These are phyloP conservation scores for Trypoxylon attenuatum DNA, from an alignment of 2,888 invertebrate genomes.

Conservation along the genomic window DNA sequence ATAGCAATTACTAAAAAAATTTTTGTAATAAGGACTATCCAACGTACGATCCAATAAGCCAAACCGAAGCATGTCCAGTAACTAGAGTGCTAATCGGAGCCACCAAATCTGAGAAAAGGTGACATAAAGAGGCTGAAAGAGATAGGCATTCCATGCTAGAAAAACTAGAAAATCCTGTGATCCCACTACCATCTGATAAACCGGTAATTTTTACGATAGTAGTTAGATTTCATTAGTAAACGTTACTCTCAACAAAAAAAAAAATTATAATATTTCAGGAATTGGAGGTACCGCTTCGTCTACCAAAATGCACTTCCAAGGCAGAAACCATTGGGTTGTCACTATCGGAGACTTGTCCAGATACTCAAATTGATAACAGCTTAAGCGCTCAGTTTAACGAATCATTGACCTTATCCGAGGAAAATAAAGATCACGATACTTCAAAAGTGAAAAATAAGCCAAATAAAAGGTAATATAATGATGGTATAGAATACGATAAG, in stretches of 20 bases:
- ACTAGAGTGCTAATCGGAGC: conserved; percentile 11
- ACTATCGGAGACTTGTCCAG: background rate
- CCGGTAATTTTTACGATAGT: background rate
- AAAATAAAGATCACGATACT: too few species aligned
- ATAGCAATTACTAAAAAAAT: background rate
- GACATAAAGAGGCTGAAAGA: conserved; percentile 19
- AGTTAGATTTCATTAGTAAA: background rate
- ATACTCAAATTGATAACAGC: background rate
- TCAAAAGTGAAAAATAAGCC: too few species aligned
- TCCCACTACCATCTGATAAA: accelerated
- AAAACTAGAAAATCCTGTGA: background rate
- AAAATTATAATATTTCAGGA: background rate
- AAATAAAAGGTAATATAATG: too few species aligned
- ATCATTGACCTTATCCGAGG: too few species aligned
- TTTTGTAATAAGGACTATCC: background rate
- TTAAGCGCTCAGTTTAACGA: background rate
- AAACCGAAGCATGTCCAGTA: conserved; percentile 5
- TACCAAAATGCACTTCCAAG: conserved; percentile 17
- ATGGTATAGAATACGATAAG: too few species aligned
- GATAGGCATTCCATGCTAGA: conserved; percentile 12
- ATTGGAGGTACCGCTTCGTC: conserved; percentile 16
- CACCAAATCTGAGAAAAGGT: conserved; percentile 18
- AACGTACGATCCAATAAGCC: conserved; percentile 14
- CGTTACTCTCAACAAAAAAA: background rate
- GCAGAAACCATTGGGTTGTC: background rate